A percentile compares a stretch with the other conserved stretches of the same genome.
These are phyloP conservation scores for Hydroisotoma schaefferi DNA, from an alignment of 2,888 invertebrate species.

Conservation along the genomic window DNA sequence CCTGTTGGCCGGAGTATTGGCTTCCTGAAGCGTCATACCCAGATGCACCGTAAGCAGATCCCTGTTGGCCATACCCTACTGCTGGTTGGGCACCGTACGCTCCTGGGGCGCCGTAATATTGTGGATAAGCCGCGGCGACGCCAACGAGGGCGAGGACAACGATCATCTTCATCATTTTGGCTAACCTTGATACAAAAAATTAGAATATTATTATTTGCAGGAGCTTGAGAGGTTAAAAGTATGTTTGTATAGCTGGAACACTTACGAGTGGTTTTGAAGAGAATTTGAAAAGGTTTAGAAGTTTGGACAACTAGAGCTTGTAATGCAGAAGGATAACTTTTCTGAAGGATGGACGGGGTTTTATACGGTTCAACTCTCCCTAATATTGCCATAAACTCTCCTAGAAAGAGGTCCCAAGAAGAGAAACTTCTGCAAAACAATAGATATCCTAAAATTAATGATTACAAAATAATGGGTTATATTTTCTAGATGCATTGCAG, in stretches of 20 bases:
- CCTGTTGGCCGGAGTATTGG: conserved; percentile 6
- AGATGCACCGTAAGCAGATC: not conserved
- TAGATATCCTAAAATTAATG: too few species aligned
- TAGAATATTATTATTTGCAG: too few species aligned
- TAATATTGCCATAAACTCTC: too few species aligned
- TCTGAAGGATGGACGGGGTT: not conserved
- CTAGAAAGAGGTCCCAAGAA: too few species aligned
- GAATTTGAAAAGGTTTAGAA: not conserved
- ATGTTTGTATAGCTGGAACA: too few species aligned
- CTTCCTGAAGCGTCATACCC: not conserved
- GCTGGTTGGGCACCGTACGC: conserved; percentile 5
- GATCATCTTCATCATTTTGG: conserved; percentile 27
- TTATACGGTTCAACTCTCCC: too few species aligned
- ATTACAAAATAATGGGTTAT: too few species aligned
- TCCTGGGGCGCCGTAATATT: conserved; percentile 16
- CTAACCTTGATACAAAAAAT: conserved; percentile 9
- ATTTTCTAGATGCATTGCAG: too few species aligned
- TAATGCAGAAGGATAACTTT: not conserved
- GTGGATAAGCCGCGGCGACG: conserved; percentile 30
- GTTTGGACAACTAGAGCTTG: conserved; percentile 2
- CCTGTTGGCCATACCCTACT: not conserved
- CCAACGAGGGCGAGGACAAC: conserved; percentile 26
- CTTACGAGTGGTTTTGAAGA: not conserved
- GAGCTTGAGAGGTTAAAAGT: too few species aligned
- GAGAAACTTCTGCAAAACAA: too few species aligned